phyloP scores from a whole-genome alignment of 2,888 invertebrate genomes.

The Calephelis perditalis region DNA sequence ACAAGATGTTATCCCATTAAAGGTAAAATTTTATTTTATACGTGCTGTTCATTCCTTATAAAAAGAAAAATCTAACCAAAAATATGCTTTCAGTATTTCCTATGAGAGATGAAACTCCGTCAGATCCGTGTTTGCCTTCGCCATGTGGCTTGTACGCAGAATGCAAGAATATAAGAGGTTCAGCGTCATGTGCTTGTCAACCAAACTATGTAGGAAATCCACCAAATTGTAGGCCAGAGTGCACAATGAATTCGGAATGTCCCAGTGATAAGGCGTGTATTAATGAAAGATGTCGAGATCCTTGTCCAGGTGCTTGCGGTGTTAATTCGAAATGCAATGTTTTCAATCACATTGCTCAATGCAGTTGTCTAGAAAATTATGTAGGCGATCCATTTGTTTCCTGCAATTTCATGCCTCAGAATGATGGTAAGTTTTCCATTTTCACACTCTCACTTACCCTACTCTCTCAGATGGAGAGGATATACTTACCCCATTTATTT shows the following conservation, averaged over 20 bases:
- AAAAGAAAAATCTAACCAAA: slow-evolving; percentile 4
- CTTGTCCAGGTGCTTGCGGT: slow-evolving; percentile 83
- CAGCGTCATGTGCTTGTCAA: slow-evolving; percentile 80
- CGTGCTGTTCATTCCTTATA: no score
- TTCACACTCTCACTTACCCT: not conserved
- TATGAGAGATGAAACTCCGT: slow-evolving; percentile 37
- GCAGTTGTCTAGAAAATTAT: slow-evolving; percentile 75
- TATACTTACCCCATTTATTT: no score
- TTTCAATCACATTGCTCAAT: slow-evolving; percentile 81
- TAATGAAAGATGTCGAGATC: slow-evolving; percentile 81
- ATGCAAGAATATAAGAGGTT: slow-evolving; percentile 76
- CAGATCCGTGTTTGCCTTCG: slow-evolving; percentile 82
- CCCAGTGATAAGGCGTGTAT: slow-evolving; percentile 81
- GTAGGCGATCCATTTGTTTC: slow-evolving; percentile 80
- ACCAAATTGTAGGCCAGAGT: slow-evolving; percentile 83
- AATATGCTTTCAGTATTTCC: slow-evolving; percentile 50
- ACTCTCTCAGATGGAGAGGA: no score
- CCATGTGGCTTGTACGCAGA: slow-evolving; percentile 82
- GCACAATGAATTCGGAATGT: slow-evolving; percentile 84
- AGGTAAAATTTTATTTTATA: slow-evolving; percentile 37
- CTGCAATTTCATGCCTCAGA: slow-evolving; percentile 50
- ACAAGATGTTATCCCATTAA: slow-evolving; percentile 82
- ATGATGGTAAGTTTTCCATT: slow-evolving; percentile 45
- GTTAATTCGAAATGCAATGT: slow-evolving; percentile 76
- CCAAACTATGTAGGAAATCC: slow-evolving; percentile 80